These are phyloP conservation scores for Taenaris catops DNA, from an alignment of 2,888 invertebrate genomes.

Conservation along the genomic window DNA sequence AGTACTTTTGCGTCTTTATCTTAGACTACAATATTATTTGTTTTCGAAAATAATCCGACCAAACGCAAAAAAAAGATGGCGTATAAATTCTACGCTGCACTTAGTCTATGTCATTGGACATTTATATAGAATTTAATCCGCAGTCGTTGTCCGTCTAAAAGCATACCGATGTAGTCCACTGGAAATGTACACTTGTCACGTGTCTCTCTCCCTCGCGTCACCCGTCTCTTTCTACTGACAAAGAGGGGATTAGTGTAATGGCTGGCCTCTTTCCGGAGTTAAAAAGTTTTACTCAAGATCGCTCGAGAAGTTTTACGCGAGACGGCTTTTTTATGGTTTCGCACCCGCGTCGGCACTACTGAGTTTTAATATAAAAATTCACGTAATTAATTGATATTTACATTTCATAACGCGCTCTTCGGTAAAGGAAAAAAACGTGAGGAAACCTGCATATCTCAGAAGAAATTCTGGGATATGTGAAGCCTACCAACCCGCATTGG, in stretches of 20 bases:
- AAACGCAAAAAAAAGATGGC: too few species aligned
- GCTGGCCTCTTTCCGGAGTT: conserved; percentile 11
- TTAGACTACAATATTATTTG: too few species aligned
- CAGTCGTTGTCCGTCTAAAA: conserved; percentile 36
- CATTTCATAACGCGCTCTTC: too few species aligned
- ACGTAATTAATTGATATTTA: too few species aligned
- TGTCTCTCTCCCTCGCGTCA: conserved; percentile 25
- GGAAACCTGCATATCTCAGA: too few species aligned
- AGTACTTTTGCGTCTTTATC: too few species aligned
- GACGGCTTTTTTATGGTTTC: conserved; percentile 1
- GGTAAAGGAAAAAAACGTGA: too few species aligned
- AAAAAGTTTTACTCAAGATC: conserved; percentile 8
- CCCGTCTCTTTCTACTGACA: conserved; percentile 27
- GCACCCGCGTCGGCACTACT: too few species aligned
- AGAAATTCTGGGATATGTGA: too few species aligned
- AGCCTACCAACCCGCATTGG: too few species aligned
- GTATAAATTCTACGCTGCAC: conserved; percentile 3
- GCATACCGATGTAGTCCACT: conserved; percentile 47
- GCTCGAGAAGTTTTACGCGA: conserved; percentile 11
- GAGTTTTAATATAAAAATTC: too few species aligned
- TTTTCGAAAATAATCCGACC: too few species aligned
- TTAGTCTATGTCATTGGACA: conserved; percentile 12
- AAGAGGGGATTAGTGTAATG: conserved; percentile 23
- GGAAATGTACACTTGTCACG: conserved; percentile 34
- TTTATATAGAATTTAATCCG: conserved; percentile 35